Evolutionary conservation across 2,797 vertebrate species (phyloP).

Genomic region (Calcarius lapponicus): DNA sequence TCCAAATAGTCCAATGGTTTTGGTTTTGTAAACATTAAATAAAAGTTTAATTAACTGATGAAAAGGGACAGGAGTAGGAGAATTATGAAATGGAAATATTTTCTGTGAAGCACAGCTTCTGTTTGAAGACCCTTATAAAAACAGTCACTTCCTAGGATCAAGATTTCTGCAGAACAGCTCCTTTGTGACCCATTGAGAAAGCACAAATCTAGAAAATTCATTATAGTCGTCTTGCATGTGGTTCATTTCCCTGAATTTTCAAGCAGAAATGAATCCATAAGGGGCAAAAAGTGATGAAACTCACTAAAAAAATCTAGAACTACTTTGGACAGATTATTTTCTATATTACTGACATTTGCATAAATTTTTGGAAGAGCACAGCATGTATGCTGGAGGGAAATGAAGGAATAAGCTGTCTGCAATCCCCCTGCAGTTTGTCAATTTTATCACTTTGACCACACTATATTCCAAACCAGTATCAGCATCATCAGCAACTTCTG

Average conservation of each 20-base stretch:
- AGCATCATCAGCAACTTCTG: background rate
- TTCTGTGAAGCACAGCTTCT: background rate
- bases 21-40: background rate
- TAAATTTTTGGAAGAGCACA: background rate
- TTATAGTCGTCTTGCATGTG: background rate
- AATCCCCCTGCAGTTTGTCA: background rate
- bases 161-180: background rate
- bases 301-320: background rate
- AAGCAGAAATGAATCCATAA: background rate
- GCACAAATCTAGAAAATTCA: background rate
- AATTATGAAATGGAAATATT: background rate
- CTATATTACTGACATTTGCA: background rate
- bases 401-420: background rate
- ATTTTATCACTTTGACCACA: background rate
- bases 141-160: background rate
- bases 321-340: background rate
- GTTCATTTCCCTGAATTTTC: constrained; percentile 9
- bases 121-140: background rate
- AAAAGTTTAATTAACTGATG: constrained; percentile 27
- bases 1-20: background rate
- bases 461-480: background rate
- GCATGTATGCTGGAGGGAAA: background rate
- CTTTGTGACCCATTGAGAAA: background rate
- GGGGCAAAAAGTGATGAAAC: background rate
- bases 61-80: background rate